Conservation (phyloP, 2,113 vertebrate genomes). For the Lates calcarifer region DNA sequence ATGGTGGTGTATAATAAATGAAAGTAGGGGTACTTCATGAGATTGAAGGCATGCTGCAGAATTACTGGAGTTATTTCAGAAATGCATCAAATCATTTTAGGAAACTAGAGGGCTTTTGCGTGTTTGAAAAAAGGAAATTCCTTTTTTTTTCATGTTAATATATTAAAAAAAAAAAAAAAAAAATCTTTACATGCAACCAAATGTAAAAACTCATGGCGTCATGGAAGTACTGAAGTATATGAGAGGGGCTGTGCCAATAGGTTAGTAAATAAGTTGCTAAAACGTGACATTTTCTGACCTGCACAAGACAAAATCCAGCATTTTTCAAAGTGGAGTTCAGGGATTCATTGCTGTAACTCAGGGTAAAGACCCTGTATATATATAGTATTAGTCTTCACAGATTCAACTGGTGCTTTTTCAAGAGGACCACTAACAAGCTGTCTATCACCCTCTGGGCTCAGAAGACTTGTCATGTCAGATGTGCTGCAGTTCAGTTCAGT, state of each 20-base stretch:
- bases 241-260: not conserved
- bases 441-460: not conserved
- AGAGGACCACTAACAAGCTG: constrained; percentile 11
- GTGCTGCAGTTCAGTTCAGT: not conserved
- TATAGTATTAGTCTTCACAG: not conserved
- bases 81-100: not conserved
- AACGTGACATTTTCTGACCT: not conserved
- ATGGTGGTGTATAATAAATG: constrained; percentile 68
- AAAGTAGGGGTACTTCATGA: constrained; percentile 7
- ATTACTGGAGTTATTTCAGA: constrained; percentile 26
- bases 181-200: not conserved
- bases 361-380: not conserved
- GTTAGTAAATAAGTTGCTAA: not conserved
- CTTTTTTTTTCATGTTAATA: not conserved
- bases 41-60: constrained; percentile 44
- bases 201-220: not conserved
- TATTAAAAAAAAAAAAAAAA: not conserved
- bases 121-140: no score
- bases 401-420: constrained; percentile 27
- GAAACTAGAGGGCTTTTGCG: not conserved
- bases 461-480: not conserved
- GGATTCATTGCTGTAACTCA: not conserved
- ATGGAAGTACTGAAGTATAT: not conserved
- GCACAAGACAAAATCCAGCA: not conserved
- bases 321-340: not conserved